A percentile compares a stretch with the other conserved stretches of the same genome.
Evolutionary conservation across 2,888 invertebrate species (phyloP).

Genomic region (Dusona sp.): DNA sequence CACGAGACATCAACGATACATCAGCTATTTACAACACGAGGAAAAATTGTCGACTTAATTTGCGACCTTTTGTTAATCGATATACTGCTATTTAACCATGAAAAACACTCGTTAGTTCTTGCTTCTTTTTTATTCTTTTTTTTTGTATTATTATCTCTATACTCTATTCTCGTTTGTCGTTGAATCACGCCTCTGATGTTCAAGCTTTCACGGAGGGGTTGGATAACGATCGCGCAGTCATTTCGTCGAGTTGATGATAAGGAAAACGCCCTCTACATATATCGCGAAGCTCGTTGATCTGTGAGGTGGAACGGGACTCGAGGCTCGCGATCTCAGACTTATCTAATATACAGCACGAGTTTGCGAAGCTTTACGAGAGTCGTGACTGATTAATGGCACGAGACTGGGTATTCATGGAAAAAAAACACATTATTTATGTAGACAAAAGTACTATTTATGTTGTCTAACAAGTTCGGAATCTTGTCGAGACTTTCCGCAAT

Average conservation of each 20-base stretch:
- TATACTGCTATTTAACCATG: slow-evolving; percentile 26
- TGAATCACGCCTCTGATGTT: slow-evolving; percentile 36
- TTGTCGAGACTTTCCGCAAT: neutral
- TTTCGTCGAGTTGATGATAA: slow-evolving; percentile 55
- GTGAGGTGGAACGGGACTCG: slow-evolving; percentile 35
- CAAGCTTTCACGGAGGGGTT: slow-evolving; percentile 3
- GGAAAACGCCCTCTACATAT: slow-evolving; percentile 35
- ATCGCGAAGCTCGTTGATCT: slow-evolving; percentile 51
- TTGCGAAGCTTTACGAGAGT: slow-evolving; percentile 49
- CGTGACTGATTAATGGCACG: slow-evolving; percentile 60
- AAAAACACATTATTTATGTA: slow-evolving; percentile 20
- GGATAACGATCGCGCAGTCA: slow-evolving; percentile 58
- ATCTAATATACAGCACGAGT: slow-evolving; percentile 49
- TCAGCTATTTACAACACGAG: neutral
- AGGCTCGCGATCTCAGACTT: slow-evolving; percentile 43
- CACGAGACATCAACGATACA: neutral
- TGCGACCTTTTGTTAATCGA: slow-evolving; percentile 14
- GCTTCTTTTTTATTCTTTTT: slow-evolving; percentile 2
- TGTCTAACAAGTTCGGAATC: slow-evolving; percentile 10
- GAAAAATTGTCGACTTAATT: neutral
- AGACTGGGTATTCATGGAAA: slow-evolving; percentile 26
- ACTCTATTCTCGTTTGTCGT: slow-evolving; percentile 39
- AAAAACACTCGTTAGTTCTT: slow-evolving; percentile 21
- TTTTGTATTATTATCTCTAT: slow-evolving; percentile 33
- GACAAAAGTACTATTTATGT: slow-evolving; percentile 32